Evolutionary conservation across 2,113 vertebrate species (phyloP).

Genomic region (Corvus cornix): DNA sequence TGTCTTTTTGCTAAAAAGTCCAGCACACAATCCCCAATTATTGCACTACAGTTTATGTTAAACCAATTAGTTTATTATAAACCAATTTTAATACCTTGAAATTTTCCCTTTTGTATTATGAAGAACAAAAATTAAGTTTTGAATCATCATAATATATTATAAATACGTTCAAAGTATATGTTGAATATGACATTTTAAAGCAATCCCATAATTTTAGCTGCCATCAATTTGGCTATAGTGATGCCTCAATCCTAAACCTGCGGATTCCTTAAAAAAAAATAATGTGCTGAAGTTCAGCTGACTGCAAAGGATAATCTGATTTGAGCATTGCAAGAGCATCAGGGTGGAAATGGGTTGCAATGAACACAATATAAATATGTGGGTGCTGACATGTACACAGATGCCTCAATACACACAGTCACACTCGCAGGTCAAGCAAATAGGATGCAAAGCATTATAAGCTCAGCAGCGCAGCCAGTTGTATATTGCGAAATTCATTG

Average conservation of each 20-base stretch:
- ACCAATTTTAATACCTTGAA: not conserved
- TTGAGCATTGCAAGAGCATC: not conserved
- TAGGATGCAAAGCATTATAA: not conserved
- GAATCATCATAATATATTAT: not conserved
- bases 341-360: not conserved
- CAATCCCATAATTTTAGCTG: not conserved
- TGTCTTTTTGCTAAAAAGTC: accelerated
- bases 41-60: not conserved
- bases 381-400: not conserved
- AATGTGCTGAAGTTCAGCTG: not conserved
- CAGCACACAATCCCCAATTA: accelerated
- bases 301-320: not conserved
- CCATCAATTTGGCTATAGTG: not conserved
- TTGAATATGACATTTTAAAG: not conserved
- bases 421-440: not conserved
- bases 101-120: accelerated
- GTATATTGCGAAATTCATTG: not conserved
- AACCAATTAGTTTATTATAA: not conserved
- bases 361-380: not conserved
- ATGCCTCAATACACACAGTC: not conserved
- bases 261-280: not conserved
- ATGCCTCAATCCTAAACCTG: not conserved
- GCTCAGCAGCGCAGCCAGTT: not conserved
- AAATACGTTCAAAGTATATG: not conserved
- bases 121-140: not conserved